Conservation (phyloP, 2,113 vertebrate species). For the Poecile atricapillus region DNA sequence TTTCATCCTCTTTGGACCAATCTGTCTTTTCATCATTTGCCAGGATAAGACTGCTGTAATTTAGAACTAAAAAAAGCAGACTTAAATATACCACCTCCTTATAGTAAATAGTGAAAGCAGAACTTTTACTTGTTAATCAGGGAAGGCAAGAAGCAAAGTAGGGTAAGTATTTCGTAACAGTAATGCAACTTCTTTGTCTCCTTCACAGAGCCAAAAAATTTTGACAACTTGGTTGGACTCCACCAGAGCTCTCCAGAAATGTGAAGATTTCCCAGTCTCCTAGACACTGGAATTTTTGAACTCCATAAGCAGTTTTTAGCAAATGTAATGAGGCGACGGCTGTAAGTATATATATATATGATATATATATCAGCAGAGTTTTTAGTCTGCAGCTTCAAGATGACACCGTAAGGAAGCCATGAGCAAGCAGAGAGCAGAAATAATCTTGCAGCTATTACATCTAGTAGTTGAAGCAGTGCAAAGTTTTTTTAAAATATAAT, state of each 20-base stretch:
- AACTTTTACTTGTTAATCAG: background rate
- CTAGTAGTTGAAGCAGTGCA: background rate
- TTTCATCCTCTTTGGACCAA: background rate
- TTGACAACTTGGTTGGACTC: background rate
- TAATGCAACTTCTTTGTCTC: background rate
- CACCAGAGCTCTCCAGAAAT: background rate
- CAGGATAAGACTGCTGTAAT: background rate
- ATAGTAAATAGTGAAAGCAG: background rate
- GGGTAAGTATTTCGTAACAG: background rate
- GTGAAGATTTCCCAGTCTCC: background rate
- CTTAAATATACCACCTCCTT: background rate
- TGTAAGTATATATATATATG: background rate
- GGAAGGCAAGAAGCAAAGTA: background rate
- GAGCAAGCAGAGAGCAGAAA: background rate
- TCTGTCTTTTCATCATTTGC: background rate
- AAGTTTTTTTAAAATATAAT: background rate
- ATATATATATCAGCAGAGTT: background rate
- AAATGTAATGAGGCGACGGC: background rate
- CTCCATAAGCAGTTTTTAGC: background rate
- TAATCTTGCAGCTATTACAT: background rate
- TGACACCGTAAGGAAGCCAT: background rate
- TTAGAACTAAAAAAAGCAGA: background rate
- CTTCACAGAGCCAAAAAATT: background rate
- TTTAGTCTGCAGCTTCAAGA: background rate
- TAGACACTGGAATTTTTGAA: background rate